These are phyloP conservation scores for Cyprinodon variegatus DNA, from an alignment of 2,113 vertebrate genomes.

Conservation along the genomic window DNA sequence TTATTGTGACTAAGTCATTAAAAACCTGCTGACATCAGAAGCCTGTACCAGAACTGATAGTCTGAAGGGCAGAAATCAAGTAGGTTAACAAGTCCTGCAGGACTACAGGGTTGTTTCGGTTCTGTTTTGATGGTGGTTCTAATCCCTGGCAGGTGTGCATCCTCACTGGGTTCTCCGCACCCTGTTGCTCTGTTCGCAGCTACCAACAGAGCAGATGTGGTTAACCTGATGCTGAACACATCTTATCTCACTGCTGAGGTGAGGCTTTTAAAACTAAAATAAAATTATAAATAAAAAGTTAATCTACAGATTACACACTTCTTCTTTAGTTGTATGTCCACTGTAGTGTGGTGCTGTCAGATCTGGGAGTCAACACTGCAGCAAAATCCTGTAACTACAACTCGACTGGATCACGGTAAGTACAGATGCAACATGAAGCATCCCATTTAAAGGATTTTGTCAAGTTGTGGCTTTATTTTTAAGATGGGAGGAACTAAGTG, in stretches of 20 bases:
- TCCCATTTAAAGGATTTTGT: no score
- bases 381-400: slow-evolving; percentile 77
- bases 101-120: no score
- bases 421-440: no score
- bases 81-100: no score
- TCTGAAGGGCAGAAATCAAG: no score
- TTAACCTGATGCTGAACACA: slow-evolving; percentile 65
- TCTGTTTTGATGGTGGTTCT: no score
- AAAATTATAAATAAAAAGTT: no score
- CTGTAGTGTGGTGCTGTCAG: slow-evolving; percentile 60
- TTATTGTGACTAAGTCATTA: no score
- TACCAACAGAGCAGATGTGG: slow-evolving; percentile 11
- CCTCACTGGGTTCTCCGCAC: slow-evolving; percentile 40
- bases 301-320: no score
- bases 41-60: no score
- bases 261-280: not conserved
- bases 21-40: no score
- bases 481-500: slow-evolving; percentile 72
- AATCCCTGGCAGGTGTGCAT: slow-evolving; percentile 59
- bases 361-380: slow-evolving; percentile 31
- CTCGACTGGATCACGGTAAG: slow-evolving; percentile 54
- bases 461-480: not conserved
- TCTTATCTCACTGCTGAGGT: slow-evolving; percentile 62
- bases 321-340: slow-evolving; percentile 59
- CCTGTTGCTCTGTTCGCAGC: slow-evolving; percentile 47